Evolutionary conservation across 2,113 vertebrate genomes (phyloP), one percentile per base, ranked within the genome.

Genomic region (Nerophis lumbriciformis): DNA sequence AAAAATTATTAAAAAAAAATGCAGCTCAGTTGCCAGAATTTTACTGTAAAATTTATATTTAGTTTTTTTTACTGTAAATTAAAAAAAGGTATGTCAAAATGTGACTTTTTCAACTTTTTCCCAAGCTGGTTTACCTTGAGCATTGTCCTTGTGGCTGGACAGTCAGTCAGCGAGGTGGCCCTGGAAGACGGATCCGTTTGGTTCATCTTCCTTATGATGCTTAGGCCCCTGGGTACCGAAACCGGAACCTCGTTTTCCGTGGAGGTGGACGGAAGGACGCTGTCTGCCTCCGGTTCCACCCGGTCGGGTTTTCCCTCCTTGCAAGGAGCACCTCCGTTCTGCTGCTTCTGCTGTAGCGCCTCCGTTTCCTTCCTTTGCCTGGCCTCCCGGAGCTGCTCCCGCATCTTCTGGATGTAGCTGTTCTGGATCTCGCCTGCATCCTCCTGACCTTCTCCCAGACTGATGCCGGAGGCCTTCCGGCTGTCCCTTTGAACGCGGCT

Each of bases 401-500:
- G 62, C 6, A 51, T 11, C 28, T 28, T 9, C 16, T 28, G 8
- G 15, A 52, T 54, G 58, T 73, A 75, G 61, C 90, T 92, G 69
- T 91, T 93, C 79, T 92, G 93, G 63, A 84, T 85, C 69, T 89
- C 90, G 74, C 91, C 90, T 10, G 88, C 83, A 53, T 93, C 92
- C 3, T 92, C 90, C 55, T 93, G 87, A 4, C 86, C 88, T 36
- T 83, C 83, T 19, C 93, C 94, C 76, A 92, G 74, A 66, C 90
- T 93, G 63, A 88, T 83, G 0, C 78, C 65, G 0, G 86, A 79
- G 0, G 89, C 74, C 76, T 91, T 94, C 59, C 91, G 93, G 79
- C 90, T 94, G 48, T 90, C 88, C 75, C 86, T 95, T 73, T 90
- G 93, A 78, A 98, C 82, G 3, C 95, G 91, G 77, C 96, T 96